Conservation (phyloP, 2,797 vertebrate species). For the Sebastes matsubarae region DNA sequence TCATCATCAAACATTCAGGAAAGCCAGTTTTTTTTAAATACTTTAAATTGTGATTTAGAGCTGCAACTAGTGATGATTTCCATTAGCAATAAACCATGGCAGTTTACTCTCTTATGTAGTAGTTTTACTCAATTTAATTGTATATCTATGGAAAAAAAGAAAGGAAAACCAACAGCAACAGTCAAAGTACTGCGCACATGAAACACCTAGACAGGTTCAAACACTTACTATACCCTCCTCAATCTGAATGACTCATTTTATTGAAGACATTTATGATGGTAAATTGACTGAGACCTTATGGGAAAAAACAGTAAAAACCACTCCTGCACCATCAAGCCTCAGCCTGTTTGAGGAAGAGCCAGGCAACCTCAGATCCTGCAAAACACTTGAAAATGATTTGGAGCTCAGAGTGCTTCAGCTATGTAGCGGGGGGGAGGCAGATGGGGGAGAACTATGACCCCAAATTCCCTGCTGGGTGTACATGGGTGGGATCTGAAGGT, state of each 20-base stretch:
- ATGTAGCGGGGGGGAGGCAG: background rate
- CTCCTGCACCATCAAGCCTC: constrained; percentile 46
- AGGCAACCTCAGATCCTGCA: constrained; percentile 13
- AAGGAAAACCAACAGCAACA: background rate
- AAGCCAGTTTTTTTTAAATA: background rate
- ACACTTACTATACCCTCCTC: constrained; percentile 17
- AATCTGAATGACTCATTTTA: constrained; percentile 43
- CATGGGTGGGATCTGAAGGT: constrained; percentile 44
- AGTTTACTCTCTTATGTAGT: background rate
- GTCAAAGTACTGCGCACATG: background rate
- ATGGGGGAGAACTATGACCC: constrained; percentile 31
- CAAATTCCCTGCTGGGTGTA: constrained; percentile 27
- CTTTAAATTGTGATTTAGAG: background rate
- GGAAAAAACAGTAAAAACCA: constrained; percentile 36
- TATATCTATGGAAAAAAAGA: background rate
- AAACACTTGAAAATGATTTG: constrained; percentile 41
- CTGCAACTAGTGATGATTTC: too few relatives aligned
- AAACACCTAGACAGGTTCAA: constrained; percentile 22
- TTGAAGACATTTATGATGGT: constrained; percentile 34
- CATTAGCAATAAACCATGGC: background rate
- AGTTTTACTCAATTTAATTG: background rate
- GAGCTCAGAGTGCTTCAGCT: constrained; percentile 33
- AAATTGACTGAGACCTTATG: constrained; percentile 22
- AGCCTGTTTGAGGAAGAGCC: constrained; percentile 37
- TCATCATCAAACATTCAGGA: background rate